Base-by-base conservation (phyloP, 2,113 vertebrate genomes). In the Aplodontia rufa region DNA sequence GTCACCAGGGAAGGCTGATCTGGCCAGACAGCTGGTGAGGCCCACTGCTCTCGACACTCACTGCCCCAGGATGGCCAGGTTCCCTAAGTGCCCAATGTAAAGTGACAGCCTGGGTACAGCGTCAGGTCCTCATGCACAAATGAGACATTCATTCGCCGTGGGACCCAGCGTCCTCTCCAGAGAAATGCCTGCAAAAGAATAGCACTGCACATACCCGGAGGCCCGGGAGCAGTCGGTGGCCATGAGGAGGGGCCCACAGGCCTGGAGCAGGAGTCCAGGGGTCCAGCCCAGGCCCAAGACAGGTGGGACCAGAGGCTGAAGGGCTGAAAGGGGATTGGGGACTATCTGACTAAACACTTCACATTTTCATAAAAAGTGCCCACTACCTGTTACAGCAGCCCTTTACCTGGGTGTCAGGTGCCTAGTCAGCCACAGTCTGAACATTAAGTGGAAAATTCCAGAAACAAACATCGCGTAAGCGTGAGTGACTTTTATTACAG, bases 101-200 rank as follows among this genome's bases (percentile, higher is more conserved):
- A 60, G 40, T 80, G 88, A 24, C 16, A 20, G 2, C 75, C 37
- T 20, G 32, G 19, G 24, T 35, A 30, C n/a, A 20, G 37, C 32
- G 78, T 30, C 13, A 4, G 28, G 5, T 35, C 37, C 8, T 66
- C 10, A 17, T 19, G 37, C 8, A 19, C 51, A 58, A 47, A 9
- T 0, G 3, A 1, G 37, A 16, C 30, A 32, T 8, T 35, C 68
- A 22, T n/a, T n/a, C n/a, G 2, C 42, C 42, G 45, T 0, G 14
- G 68, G 19, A 51, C 10, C 79, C 51, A 12, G 1, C 1, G 1
- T 19, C 28, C 79, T 42, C 28, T 14, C 3, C 19, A 1, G 1
- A 58, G 64, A 69, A 40, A 20, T 3, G 0, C 6, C 3, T 0
- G 30, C 19, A 2, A 20, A 11, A n/a, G 16, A 35, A 32, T 14